Evolutionary conservation across 1,140 invertebrate species (phyloP), one percentile per base, ranked within the genome.

Genomic region (Penaeus vannamei): DNA sequence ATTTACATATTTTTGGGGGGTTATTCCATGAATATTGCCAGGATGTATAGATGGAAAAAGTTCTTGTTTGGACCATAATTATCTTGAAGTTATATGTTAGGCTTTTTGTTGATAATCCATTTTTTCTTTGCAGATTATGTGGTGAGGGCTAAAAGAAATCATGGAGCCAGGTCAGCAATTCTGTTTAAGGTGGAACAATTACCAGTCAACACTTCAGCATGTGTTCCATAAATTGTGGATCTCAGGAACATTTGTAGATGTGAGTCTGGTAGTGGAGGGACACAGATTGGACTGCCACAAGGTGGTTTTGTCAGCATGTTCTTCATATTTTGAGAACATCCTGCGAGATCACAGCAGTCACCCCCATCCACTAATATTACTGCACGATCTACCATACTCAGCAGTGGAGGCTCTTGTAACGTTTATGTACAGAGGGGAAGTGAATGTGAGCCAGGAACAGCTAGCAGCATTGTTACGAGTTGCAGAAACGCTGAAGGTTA

Each of bases 371-470:
- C 97, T 97, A 86, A 96, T 98, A 89, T 97, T 98, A 69, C 96
- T 98, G 94, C 95, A 96, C 91, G 97, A 98, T 93, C 96, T 97
- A 83, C 96, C 96, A 92, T 98, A 96, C 95, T 95, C 95, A 26
- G 97, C 97, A 92, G 93, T 98, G 91, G 97, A 97, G 92, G 96
- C 97, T n/a, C 95, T 96, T 20, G 96, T 98, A 53, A 97, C 97
- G 92, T 98, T 97, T 92, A 97, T 98, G 97, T 98, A 98, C 94
- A 96, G 97, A 92, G 97, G 97, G 8, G 97, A 98, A 94, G 97
- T 98, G 89, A 97, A 97, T 93, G 97, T 98, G 81, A 96, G 96
- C 46, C 97, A 98, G 93, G 97, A 98, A 90, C 96, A 98, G 92
- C 97, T 98, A 90, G 95, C 96, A 42, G 96, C 97, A 0, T 93